phyloP scores from a whole-genome alignment of 2,888 invertebrate genomes.

The Thymelicus lineola region DNA sequence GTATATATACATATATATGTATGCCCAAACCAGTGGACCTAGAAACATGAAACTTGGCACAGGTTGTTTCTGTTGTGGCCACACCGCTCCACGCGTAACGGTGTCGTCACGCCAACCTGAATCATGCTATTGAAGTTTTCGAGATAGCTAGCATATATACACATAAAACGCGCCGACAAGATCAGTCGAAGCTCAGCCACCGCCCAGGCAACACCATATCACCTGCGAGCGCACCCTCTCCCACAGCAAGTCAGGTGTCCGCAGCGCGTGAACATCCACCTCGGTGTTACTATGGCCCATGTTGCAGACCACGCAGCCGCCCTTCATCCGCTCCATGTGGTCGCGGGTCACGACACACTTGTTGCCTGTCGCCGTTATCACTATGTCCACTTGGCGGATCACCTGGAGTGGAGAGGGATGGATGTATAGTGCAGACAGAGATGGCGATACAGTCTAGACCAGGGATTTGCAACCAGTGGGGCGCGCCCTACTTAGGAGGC shows the following conservation, averaged over 20 bases:
- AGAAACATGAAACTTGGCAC: too few relatives aligned
- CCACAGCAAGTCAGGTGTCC: conserved; percentile 98
- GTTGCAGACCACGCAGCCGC: conserved; percentile 97
- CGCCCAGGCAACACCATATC: not conserved
- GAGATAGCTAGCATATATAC: not conserved
- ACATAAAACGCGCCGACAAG: conserved; percentile 8
- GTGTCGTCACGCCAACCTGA: too few relatives aligned
- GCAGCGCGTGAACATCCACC: conserved; percentile 94
- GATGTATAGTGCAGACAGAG: too few relatives aligned
- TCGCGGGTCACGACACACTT: conserved; percentile 98
- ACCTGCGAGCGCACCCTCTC: conserved; percentile 97
- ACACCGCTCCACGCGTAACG: too few relatives aligned
- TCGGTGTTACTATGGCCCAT: conserved; percentile 99
- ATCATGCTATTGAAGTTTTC: too few relatives aligned
- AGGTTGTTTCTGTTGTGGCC: too few relatives aligned
- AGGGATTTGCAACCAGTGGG: too few relatives aligned
- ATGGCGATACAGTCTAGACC: too few relatives aligned
- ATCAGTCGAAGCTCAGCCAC: too few relatives aligned
- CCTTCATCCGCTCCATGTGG: conserved; percentile 98
- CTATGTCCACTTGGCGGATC: conserved; percentile 96
- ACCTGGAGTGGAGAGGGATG: conserved; percentile 88
- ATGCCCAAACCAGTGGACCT: too few relatives aligned
- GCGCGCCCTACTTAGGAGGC: too few relatives aligned
- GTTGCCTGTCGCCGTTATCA: conserved; percentile 99
- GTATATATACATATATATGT: too few relatives aligned